Conservation (phyloP, 1,140 invertebrate genomes). For the Rhyacophila brunnea region DNA sequence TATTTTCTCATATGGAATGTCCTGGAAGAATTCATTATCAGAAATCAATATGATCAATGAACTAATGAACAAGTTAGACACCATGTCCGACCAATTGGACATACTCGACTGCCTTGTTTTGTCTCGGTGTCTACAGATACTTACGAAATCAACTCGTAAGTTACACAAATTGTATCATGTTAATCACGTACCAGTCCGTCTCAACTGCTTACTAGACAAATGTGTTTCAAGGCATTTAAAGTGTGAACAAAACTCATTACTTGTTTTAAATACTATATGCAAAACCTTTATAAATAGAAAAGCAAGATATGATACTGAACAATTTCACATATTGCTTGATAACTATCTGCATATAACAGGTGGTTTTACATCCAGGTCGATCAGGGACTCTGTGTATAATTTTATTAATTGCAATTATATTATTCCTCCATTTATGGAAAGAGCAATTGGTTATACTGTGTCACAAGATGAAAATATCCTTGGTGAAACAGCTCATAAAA, state of each 20-base stretch:
- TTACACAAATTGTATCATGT: background rate
- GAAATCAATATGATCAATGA: slow-evolving; percentile 20
- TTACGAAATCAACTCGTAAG: background rate
- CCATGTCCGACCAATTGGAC: slow-evolving; percentile 6
- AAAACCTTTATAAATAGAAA: slow-evolving; percentile 10
- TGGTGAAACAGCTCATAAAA: slow-evolving; percentile 12
- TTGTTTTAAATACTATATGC: slow-evolving; percentile 10
- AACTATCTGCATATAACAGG: slow-evolving; percentile 2
- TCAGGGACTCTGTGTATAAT: slow-evolving; percentile 8
- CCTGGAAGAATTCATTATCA: background rate
- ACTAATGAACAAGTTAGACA: slow-evolving; percentile 12
- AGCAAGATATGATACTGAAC: slow-evolving; percentile 5
- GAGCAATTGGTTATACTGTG: slow-evolving; percentile 4
- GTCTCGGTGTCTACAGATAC: slow-evolving; percentile 7
- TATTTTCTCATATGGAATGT: slow-evolving; percentile 40
- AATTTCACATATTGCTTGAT: slow-evolving; percentile 1
- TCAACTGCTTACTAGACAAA: slow-evolving; percentile 8
- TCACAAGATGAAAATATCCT: slow-evolving; percentile 5
- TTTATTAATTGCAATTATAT: background rate
- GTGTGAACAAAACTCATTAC: background rate
- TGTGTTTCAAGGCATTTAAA: slow-evolving; percentile 1
- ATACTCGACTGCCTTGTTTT: slow-evolving; percentile 13
- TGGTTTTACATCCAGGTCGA: slow-evolving; percentile 12
- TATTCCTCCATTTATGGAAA: slow-evolving; percentile 1
- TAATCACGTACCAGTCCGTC: background rate